Evolutionary conservation across 2,113 vertebrate genomes (phyloP), one percentile per base, ranked within the genome.

Genomic region (Taxidea taxus): DNA sequence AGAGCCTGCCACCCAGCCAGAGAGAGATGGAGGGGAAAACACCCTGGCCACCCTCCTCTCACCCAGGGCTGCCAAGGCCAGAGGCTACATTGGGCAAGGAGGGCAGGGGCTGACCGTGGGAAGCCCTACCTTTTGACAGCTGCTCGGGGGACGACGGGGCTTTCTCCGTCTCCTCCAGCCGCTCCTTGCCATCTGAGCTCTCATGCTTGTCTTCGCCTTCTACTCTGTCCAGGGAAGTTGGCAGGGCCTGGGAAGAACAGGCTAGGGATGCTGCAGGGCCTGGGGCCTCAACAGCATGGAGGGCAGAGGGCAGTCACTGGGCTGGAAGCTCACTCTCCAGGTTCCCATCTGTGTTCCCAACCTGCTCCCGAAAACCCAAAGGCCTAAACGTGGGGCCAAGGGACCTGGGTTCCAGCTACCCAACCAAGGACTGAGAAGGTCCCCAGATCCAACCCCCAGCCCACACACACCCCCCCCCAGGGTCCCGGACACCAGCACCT

Each of bases 161-260:
- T 90, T 98, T 98, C 86, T 99, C 99, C 7, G 27, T 92, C 95
- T 99, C 99, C 49, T 99, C 99, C 25, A 47, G 96, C 78, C 98
- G 99, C 95, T 99, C 99, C 89, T 99, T 99, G 97, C 94, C 80
- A 58, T 98, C 99, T 0, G 80, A 85, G 94, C 9, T 86, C 83
- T 98, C 98, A 0, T 16, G 96, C 83, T 98, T 99, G 87, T 99
- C 99, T 2, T 98, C 98, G 0, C 54, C 91, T 37, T 99, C 98
- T 25, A 6, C 91, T 96, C 98, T 98, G 94, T 99, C 99, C 96
- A 94, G 87, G 42, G 80, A 20, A 21, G 80, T 0, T 12, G 95
- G 89, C n/a, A 74, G 94, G 83, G 62, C 80, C 94, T 98, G 20
- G 14, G 81, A 37, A 87, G 51, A 54, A 68, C 47, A 58, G 27